Percentiles rank a stretch among this genome's conserved stretches.
Conservation (phyloP, 2,797 vertebrate species). For the Sebastes jordani region DNA sequence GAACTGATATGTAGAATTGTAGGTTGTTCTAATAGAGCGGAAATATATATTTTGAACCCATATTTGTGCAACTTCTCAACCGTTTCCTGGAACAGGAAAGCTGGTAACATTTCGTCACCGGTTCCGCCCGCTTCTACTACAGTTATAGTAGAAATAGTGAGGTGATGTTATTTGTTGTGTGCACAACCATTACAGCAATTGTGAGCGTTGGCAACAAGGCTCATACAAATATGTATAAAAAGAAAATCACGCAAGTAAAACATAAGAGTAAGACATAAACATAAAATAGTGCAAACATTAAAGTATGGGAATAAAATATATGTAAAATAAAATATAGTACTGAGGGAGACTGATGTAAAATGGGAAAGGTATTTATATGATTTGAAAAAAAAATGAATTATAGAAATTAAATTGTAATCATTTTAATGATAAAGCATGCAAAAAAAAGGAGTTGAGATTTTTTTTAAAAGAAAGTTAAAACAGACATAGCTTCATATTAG, state of each 20-base stretch:
- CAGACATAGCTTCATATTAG: background rate
- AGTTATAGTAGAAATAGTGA: background rate
- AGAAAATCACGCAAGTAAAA: background rate
- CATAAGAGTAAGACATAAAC: background rate
- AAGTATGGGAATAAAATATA: background rate
- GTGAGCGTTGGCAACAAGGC: background rate
- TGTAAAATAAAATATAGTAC: background rate
- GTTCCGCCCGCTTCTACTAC: background rate
- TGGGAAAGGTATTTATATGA: background rate
- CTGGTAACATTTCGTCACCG: background rate
- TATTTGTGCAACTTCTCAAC: slow-evolving; percentile 17
- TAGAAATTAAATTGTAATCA: background rate
- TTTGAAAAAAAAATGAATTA: background rate
- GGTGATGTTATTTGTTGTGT: background rate
- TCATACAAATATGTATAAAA: background rate
- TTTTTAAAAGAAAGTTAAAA: background rate
- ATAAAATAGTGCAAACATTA: background rate
- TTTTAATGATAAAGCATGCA: background rate
- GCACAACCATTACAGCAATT: background rate
- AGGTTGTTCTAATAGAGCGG: slow-evolving; percentile 1
- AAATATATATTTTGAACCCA: slow-evolving; percentile 29
- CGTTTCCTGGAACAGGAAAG: slow-evolving; percentile 12
- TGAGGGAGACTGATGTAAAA: background rate
- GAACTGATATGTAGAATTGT: background rate
- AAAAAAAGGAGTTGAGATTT: background rate